A percentile compares a stretch with the other conserved stretches of the same genome.
Conservation (phyloP, 1,140 invertebrate species). For the Drosophila biarmipes region DNA sequence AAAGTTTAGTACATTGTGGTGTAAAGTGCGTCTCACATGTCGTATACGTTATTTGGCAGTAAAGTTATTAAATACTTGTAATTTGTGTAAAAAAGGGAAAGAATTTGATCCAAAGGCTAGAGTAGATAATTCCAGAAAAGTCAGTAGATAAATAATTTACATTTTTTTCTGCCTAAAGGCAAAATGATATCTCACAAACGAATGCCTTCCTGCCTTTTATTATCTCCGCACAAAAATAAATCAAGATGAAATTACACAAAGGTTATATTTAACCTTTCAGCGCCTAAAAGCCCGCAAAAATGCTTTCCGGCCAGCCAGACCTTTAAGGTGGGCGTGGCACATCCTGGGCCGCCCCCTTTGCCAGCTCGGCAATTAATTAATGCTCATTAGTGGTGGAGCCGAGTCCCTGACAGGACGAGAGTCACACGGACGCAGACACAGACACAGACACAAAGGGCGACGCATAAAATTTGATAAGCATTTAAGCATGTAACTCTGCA, state of each 20-base stretch:
- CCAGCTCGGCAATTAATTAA: conserved; percentile 73
- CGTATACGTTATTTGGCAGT: background rate
- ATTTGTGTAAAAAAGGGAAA: background rate
- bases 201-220: background rate
- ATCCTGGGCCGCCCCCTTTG: conserved; percentile 23
- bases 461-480: conserved; percentile 82
- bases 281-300: conserved; percentile 21
- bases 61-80: background rate
- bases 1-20: background rate
- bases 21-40: background rate
- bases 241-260: conserved; percentile 7
- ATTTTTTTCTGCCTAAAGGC: background rate
- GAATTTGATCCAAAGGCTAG: background rate
- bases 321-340: conserved; percentile 46
- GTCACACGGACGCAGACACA: conserved; percentile 2
- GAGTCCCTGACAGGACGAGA: conserved; percentile 26
- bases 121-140: background rate
- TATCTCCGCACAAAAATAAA: conserved; percentile 1
- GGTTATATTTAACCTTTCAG: conserved; percentile 10
- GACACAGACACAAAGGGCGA: conserved; percentile 27
- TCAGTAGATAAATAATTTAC: background rate
- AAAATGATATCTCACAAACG: background rate
- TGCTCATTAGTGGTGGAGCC: conserved; percentile 70
- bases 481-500: conserved; percentile 81
- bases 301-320: conserved; percentile 4